phyloP scores from a whole-genome alignment of 2,113 vertebrate genomes.

The Falcunculus frontatus region DNA sequence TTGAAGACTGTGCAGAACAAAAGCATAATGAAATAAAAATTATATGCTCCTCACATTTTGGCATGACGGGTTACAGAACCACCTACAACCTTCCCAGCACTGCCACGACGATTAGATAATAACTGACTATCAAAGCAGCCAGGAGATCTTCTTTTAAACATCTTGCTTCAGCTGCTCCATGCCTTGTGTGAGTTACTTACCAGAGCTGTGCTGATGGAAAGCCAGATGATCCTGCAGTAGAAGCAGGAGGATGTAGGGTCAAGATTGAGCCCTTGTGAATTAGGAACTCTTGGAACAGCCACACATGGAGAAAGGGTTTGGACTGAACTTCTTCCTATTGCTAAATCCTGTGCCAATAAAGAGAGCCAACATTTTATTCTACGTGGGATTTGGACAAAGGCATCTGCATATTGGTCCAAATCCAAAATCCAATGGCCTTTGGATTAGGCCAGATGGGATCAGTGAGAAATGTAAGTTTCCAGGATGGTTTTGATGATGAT shows the following conservation, averaged over 20 bases:
- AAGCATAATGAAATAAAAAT: constrained; percentile 57
- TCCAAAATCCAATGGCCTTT: constrained; percentile 29
- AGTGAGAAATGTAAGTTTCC: background rate
- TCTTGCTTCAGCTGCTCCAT: background rate
- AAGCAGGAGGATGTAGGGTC: background rate
- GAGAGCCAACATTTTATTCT: constrained; percentile 35
- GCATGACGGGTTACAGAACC: constrained; percentile 26
- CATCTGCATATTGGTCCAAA: background rate
- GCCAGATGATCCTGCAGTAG: background rate
- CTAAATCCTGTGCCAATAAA: constrained; percentile 9
- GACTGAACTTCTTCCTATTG: constrained; percentile 27
- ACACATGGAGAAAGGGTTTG: constrained; percentile 9
- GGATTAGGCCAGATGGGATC: constrained; percentile 15
- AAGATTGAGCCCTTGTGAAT: background rate
- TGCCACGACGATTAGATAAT: background rate
- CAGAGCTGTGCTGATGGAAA: background rate
- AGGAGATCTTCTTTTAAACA: background rate
- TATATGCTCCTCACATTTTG: constrained; percentile 36
- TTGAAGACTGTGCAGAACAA: constrained; percentile 48
- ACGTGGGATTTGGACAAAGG: background rate
- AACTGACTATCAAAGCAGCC: constrained; percentile 11
- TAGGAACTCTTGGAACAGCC: constrained; percentile 14
- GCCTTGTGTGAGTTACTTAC: background rate
- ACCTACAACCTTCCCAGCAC: background rate
- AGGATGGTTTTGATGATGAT: constrained; percentile 20